These are phyloP conservation scores for Mythimna albipuncta DNA, from an alignment of 2,888 invertebrate species.

Conservation along the genomic window DNA sequence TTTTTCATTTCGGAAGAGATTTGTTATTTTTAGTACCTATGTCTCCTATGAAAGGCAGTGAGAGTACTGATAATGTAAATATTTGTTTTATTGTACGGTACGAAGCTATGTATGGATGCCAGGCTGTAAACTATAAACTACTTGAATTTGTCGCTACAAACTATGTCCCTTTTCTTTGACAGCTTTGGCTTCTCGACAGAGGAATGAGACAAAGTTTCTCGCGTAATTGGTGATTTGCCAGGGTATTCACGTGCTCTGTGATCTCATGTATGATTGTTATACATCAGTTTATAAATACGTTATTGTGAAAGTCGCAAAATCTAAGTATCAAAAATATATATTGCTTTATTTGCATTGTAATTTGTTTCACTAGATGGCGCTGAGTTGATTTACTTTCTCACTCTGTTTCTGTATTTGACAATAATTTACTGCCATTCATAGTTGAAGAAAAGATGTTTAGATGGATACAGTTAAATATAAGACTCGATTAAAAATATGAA, in stretches of 20 bases:
- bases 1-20: slow-evolving; percentile 64
- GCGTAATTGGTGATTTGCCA: slow-evolving; percentile 83
- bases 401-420: not conserved
- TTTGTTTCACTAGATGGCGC: slow-evolving; percentile 61
- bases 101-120: slow-evolving; percentile 77
- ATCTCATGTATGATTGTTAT: slow-evolving; percentile 89
- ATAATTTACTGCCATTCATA: slow-evolving; percentile 56
- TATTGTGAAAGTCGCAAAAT: slow-evolving; percentile 78
- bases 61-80: slow-evolving; percentile 81
- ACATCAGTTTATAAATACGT: slow-evolving; percentile 76
- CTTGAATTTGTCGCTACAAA: slow-evolving; percentile 72
- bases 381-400: slow-evolving; percentile 44
- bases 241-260: slow-evolving; percentile 87
- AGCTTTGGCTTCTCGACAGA: slow-evolving; percentile 50
- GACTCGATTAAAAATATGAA: slow-evolving; percentile 26
- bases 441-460: slow-evolving; percentile 33
- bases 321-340: slow-evolving; percentile 54
- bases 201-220: slow-evolving; percentile 72
- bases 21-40: slow-evolving; percentile 50
- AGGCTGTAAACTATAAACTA: slow-evolving; percentile 81
- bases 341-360: slow-evolving; percentile 48
- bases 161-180: slow-evolving; percentile 56
- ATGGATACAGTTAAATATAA: slow-evolving; percentile 30
- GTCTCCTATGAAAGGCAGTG: slow-evolving; percentile 76
- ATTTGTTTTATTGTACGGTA: slow-evolving; percentile 77